phyloP scores from a whole-genome alignment of 2,797 vertebrate genomes.

The Dipus sagitta region DNA sequence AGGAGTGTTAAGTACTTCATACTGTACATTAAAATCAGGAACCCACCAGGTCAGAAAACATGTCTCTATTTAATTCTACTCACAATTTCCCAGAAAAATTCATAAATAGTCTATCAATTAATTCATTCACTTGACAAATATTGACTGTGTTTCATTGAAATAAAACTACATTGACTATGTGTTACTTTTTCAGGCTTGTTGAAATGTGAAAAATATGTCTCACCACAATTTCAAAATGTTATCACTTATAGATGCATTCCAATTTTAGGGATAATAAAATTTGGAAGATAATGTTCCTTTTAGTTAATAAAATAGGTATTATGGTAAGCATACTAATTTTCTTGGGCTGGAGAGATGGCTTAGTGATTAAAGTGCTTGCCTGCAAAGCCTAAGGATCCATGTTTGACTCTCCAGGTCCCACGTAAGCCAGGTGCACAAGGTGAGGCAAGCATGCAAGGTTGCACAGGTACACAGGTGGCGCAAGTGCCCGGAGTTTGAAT shows the following conservation, averaged over 20 bases:
- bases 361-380: no score
- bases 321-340: constrained; percentile 15
- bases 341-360: no score
- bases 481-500: no score
- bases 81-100: constrained; percentile 8
- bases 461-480: no score
- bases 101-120: not conserved
- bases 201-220: constrained; percentile 33
- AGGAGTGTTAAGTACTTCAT: not conserved
- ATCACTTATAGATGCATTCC: constrained; percentile 8
- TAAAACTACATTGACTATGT: constrained; percentile 5
- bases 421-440: no score
- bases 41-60: not conserved
- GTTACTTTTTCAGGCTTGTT: constrained; percentile 22
- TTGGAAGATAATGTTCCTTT: not conserved
- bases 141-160: not conserved
- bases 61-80: constrained; percentile 11
- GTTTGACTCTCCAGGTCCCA: no score
- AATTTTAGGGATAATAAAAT: constrained; percentile 51
- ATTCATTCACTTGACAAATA: constrained; percentile 35
- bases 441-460: no score
- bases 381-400: no score
- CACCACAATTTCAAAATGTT: constrained; percentile 48
- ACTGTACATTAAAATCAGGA: not conserved
- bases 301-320: constrained; percentile 39